Conservation (phyloP, 1,140 invertebrate species). For the Caerostris darwini region DNA sequence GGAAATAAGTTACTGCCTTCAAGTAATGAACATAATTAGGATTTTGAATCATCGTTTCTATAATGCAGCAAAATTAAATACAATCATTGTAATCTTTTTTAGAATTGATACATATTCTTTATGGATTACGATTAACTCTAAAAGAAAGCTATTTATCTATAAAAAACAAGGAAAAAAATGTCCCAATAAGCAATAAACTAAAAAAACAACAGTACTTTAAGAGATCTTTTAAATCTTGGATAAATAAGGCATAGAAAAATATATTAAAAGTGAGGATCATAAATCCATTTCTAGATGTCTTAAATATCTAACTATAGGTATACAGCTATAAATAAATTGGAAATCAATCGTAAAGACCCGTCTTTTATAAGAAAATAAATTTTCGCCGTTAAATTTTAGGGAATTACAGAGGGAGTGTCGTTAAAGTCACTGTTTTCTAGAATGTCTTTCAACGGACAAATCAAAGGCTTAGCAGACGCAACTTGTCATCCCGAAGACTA, state of each 20-base stretch:
- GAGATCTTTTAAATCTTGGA: no score
- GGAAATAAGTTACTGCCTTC: no score
- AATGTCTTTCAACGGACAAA: not conserved
- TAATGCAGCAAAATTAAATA: no score
- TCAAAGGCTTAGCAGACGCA: not conserved
- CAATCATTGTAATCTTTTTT: no score
- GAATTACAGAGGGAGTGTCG: not conserved
- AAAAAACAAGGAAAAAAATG: no score
- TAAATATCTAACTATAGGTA: not conserved
- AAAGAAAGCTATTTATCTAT: no score
- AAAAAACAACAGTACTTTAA: no score
- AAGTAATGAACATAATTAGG: no score
- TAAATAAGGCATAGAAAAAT: not conserved
- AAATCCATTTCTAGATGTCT: not conserved
- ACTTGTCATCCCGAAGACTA: not conserved
- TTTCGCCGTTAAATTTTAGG: not conserved
- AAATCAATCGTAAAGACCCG: not conserved
- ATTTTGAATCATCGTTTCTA: no score
- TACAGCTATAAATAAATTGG: not conserved
- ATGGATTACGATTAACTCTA: no score
- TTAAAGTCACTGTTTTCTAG: not conserved
- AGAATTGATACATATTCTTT: no score
- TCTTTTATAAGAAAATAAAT: not conserved
- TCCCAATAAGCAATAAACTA: no score
- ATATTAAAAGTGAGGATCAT: not conserved